Evolutionary conservation across 1,140 invertebrate genomes (phyloP).

Genomic region (Drosophila rhopaloa): DNA sequence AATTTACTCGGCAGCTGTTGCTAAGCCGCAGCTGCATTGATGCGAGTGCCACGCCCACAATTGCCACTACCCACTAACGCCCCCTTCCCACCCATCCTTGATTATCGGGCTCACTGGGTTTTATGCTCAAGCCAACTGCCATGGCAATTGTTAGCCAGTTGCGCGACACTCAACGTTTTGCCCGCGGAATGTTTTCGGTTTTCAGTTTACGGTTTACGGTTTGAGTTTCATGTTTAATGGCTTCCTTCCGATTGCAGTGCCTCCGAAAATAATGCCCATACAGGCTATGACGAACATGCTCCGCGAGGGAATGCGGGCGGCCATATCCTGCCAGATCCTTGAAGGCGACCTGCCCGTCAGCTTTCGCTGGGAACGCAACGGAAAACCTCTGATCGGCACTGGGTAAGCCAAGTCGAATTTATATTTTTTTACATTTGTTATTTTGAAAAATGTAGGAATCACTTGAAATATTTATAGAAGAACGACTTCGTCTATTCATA

Average conservation of each 20-base stretch:
- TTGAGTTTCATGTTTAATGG: slow-evolving; percentile 26
- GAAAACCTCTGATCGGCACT: slow-evolving; percentile 86
- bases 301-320: slow-evolving; percentile 95
- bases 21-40: slow-evolving; percentile 75
- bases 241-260: slow-evolving; percentile 87
- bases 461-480: no score
- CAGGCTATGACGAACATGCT: slow-evolving; percentile 92
- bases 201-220: slow-evolving; percentile 14
- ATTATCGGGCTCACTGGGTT: slow-evolving; percentile 48
- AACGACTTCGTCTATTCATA: no score
- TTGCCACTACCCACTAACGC: slow-evolving; percentile 28
- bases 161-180: slow-evolving; percentile 35
- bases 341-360: slow-evolving; percentile 97
- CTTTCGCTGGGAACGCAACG: slow-evolving; percentile 94
- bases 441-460: no score
- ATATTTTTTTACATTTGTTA: no score
- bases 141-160: slow-evolving; percentile 57
- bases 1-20: slow-evolving; percentile 76
- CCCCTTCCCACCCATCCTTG: slow-evolving; percentile 20
- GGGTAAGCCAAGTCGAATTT: slow-evolving; percentile 50
- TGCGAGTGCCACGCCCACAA: slow-evolving; percentile 58
- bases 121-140: slow-evolving; percentile 66
- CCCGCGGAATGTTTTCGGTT: slow-evolving; percentile 14
- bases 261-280: slow-evolving; percentile 94
- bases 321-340: slow-evolving; percentile 96